These are phyloP conservation scores for Thaumetopoea pityocampa DNA, from an alignment of 1,140 invertebrate genomes.

Conservation along the genomic window DNA sequence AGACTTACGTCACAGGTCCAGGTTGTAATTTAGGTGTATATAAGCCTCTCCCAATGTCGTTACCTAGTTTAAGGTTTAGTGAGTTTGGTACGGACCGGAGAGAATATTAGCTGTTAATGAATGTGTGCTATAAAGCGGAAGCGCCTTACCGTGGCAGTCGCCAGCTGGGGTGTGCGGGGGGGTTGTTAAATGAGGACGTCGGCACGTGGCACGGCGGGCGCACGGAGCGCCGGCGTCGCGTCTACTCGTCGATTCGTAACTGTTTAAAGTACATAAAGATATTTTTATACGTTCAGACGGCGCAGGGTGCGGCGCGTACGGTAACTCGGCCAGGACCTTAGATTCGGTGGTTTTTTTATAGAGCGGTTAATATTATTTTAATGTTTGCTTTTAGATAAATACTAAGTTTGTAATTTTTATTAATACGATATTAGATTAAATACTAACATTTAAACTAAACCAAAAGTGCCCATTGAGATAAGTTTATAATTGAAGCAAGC, in stretches of 20 bases:
- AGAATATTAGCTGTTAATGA: constrained; percentile 64
- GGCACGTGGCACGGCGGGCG: constrained; percentile 27
- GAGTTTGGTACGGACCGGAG: constrained; percentile 48
- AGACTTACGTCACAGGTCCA: constrained; percentile 68
- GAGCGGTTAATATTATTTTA: constrained; percentile 70
- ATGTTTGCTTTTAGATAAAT: constrained; percentile 69
- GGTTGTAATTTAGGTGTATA: constrained; percentile 68
- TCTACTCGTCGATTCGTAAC: constrained; percentile 40
- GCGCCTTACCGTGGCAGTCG: constrained; percentile 47
- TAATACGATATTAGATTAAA: constrained; percentile 72
- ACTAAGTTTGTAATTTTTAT: constrained; percentile 74
- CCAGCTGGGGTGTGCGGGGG: constrained; percentile 33
- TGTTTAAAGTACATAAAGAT: constrained; percentile 70
- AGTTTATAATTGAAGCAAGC: constrained; percentile 69
- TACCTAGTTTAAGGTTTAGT: constrained; percentile 66
- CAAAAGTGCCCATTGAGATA: constrained; percentile 77
- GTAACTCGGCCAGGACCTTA: constrained; percentile 68
- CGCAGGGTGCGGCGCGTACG: constrained; percentile 56
- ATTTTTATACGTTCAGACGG: constrained; percentile 73
- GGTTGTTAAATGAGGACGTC: constrained; percentile 47
- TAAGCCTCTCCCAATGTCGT: constrained; percentile 57
- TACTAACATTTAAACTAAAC: constrained; percentile 76
- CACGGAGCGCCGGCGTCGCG: too few relatives aligned
- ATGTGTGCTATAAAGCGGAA: constrained; percentile 63
- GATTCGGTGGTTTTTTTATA: constrained; percentile 73